Evolutionary conservation across 2,888 invertebrate genomes (phyloP), one percentile per base, ranked within the genome.

Genomic region (Acanthosepion pharaonis): DNA sequence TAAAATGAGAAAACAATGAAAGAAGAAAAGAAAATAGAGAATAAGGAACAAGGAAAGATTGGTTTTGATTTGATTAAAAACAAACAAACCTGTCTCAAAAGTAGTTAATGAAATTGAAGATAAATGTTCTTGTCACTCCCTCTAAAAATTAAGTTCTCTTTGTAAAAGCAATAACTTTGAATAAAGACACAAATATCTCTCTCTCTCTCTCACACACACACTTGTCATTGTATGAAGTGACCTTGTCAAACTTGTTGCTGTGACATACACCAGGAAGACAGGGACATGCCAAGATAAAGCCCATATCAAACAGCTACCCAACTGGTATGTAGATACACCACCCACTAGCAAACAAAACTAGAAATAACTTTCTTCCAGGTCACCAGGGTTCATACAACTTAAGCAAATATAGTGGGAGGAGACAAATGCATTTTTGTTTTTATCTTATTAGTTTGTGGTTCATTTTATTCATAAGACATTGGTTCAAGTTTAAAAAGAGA

Each of bases 171-270:
- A 78, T 3, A 78, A 33, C n/a, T n/a, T 78, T 33, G 11, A 78
- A 33, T 78, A 9, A 33, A 5, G n/a, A 33, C 78, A n/a, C 78
- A 8, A 23, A 59, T 5, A 1, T 78, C 3, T n/a, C 78, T n/a
- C 33, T 15, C 78, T 9, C n/a, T 9, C 78, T n/a, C 3, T n/a
- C 78, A 9, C 28, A n/a, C 64, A 25, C 25, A 11, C n/a, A 15
- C 11, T 78, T 9, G n/a, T n/a, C 15, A n/a, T 78, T n/a, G 78
- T 33, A 78, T n/a, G 78, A 78, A n/a, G 33, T n/a, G 78, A 78
- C 78, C 78, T n/a, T n/a, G 78, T 78, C n/a, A 78, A 78, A n/a
- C 78, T 78, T 78, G 78, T 78, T n/a, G 28, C 78, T n/a, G n/a
- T 78, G 78, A n/a, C n/a, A 33, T 33, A 33, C n/a, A 78, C 78